Evolutionary conservation across 2,797 vertebrate species (phyloP).

Genomic region (Propithecus perrieri): DNA sequence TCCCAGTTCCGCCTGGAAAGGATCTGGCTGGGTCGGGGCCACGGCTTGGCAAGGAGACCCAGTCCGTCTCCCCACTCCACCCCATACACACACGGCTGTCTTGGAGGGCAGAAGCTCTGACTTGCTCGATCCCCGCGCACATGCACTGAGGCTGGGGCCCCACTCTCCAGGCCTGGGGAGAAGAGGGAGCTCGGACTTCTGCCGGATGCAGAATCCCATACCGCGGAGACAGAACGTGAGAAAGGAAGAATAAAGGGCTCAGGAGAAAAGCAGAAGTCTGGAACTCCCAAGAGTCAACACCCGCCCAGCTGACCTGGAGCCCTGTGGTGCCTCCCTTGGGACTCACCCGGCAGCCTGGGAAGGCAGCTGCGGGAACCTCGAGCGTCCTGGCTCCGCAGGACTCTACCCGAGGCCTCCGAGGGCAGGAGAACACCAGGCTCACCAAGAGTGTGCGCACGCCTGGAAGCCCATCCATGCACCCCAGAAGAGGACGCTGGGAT

Average conservation of each 20-base stretch:
- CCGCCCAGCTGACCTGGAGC: background rate
- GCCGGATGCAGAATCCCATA: accelerated
- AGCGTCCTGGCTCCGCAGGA: accelerated
- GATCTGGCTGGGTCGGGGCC: background rate
- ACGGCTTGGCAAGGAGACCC: background rate
- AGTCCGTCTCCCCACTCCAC: accelerated
- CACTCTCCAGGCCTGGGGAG: background rate
- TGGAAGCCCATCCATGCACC: background rate
- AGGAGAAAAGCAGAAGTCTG: background rate
- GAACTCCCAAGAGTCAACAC: background rate
- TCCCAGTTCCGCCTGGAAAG: accelerated
- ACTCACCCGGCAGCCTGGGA: background rate
- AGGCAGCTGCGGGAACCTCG: background rate
- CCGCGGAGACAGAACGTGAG: accelerated
- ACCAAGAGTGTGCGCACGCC: accelerated
- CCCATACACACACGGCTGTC: accelerated
- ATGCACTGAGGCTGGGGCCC: background rate
- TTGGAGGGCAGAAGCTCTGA: background rate
- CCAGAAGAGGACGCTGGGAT: background rate
- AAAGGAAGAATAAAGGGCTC: background rate
- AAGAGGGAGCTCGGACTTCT: background rate
- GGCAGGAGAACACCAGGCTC: accelerated
- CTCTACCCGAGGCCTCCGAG: background rate
- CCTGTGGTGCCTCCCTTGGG: accelerated
- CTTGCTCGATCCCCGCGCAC: accelerated